A percentile compares a stretch with the other conserved stretches of the same genome.
Evolutionary conservation across 2,888 invertebrate species (phyloP).

Genomic region (Agonum fuliginosum): DNA sequence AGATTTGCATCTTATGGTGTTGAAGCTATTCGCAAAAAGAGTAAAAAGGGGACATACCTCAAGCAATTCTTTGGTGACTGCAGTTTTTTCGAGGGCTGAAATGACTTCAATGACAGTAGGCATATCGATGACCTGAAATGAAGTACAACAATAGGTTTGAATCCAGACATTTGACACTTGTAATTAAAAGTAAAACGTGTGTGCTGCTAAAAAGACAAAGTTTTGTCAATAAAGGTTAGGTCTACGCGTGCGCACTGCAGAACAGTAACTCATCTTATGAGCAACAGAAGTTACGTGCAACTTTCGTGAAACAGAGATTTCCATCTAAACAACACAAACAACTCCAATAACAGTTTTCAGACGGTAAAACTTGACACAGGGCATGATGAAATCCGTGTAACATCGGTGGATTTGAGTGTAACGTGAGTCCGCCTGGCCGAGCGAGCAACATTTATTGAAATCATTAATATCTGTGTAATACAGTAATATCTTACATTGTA

Average conservation of each 20-base stretch:
- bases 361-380: background rate
- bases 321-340: slow-evolving; percentile 14
- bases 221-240: slow-evolving; percentile 62
- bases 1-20: no score
- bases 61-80: slow-evolving; percentile 92
- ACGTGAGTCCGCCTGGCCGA: slow-evolving; percentile 46
- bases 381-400: background rate
- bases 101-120: slow-evolving; percentile 94
- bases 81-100: slow-evolving; percentile 91
- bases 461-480: slow-evolving; percentile 64
- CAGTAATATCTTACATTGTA: slow-evolving; percentile 90
- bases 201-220: slow-evolving; percentile 40
- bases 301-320: slow-evolving; percentile 11
- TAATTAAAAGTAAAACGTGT: background rate
- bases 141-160: slow-evolving; percentile 32
- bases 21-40: background rate
- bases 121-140: slow-evolving; percentile 94
- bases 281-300: slow-evolving; percentile 59
- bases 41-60: slow-evolving; percentile 78
- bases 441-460: slow-evolving; percentile 60
- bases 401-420: background rate
- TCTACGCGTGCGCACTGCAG: slow-evolving; percentile 57
- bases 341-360: slow-evolving; percentile 31
- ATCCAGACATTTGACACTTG: background rate
- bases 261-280: slow-evolving; percentile 50